These are phyloP conservation scores for Drosophila diplacantha DNA, from an alignment of 2,888 invertebrate genomes.

Conservation along the genomic window DNA sequence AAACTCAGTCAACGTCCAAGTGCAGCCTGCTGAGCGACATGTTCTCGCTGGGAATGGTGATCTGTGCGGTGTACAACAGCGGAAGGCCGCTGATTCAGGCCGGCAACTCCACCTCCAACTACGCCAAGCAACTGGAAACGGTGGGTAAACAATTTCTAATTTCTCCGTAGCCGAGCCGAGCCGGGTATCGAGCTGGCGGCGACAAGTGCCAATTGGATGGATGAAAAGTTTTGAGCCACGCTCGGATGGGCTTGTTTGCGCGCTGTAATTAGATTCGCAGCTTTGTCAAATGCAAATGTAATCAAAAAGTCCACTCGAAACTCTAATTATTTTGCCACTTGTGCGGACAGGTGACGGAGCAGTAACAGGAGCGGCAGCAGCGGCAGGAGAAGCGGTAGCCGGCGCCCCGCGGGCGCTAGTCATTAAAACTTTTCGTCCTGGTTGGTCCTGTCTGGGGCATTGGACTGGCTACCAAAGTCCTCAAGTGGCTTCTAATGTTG, in stretches of 20 bases:
- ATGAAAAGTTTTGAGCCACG: conserved; percentile 40
- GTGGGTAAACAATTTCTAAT: conserved; percentile 80
- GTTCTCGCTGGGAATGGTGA: conserved; percentile 96
- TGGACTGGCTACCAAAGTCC: conserved; percentile 30
- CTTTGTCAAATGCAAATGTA: conserved; percentile 72
- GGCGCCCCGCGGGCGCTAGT: conserved; percentile 31
- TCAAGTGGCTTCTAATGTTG: conserved; percentile 52
- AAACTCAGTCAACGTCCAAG: conserved; percentile 89
- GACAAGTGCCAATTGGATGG: conserved; percentile 63
- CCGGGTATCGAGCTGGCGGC: conserved; percentile 30
- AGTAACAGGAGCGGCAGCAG: conserved; percentile 15
- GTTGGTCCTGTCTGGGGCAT: conserved; percentile 23
- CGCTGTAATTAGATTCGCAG: conserved; percentile 68
- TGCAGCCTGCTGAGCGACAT: conserved; percentile 95
- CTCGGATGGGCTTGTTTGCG: conserved; percentile 60
- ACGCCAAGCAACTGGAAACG: conserved; percentile 92
- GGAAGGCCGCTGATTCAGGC: conserved; percentile 94
- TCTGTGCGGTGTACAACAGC: conserved; percentile 94
- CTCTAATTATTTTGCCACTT: conserved; percentile 72
- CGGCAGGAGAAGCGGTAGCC: neutral
- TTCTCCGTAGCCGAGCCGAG: conserved; percentile 1
- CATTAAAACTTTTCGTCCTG: conserved; percentile 46
- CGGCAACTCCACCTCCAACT: conserved; percentile 91
- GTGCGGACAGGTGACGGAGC: conserved; percentile 57
- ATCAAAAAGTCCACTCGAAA: conserved; percentile 72